Percentiles rank a stretch among this genome's conserved stretches.
Evolutionary conservation across 2,113 vertebrate species (phyloP).

Genomic region (Phyllopteryx taeniolatus): DNA sequence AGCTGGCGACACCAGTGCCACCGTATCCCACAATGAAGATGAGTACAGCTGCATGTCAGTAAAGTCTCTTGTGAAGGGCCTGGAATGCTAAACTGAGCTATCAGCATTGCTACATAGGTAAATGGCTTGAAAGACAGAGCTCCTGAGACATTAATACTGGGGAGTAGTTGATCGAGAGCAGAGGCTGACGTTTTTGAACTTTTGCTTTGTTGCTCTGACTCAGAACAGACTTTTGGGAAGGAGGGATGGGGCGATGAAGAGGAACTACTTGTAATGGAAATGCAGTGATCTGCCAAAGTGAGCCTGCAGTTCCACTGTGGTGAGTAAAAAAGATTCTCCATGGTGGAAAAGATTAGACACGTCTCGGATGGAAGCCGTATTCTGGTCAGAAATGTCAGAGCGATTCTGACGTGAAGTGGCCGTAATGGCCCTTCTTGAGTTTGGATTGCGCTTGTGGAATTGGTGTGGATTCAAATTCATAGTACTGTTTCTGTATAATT

Average conservation of each 20-base stretch:
- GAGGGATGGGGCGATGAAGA: neutral
- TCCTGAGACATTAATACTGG: conserved; percentile 3
- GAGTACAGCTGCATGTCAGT: conserved; percentile 4
- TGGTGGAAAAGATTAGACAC: conserved; percentile 67
- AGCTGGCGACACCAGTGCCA: conserved; percentile 13
- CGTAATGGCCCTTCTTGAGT: conserved; percentile 23
- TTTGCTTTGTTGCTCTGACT: neutral
- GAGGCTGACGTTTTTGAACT: conserved; percentile 13
- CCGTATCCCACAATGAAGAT: conserved; percentile 25
- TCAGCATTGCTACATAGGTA: conserved; percentile 34
- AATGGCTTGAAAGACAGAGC: conserved; percentile 7
- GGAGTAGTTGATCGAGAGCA: conserved; percentile 11
- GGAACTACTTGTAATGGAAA: conserved; percentile 62
- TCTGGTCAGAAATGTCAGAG: conserved; percentile 49
- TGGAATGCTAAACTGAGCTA: conserved; percentile 15
- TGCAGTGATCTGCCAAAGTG: conserved; percentile 46
- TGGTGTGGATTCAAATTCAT: neutral
- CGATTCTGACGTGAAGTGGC: conserved; percentile 13
- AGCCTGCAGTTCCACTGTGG: conserved; percentile 60
- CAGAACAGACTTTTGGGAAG: neutral
- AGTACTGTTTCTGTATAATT: conserved; percentile 12
- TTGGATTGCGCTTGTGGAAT: conserved; percentile 16
- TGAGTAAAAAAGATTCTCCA: conserved; percentile 44
- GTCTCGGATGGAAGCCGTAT: conserved; percentile 50
- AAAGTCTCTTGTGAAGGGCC: conserved; percentile 9